Evolutionary conservation across 2,113 vertebrate genomes (phyloP).

Genomic region (Origma solitaria): DNA sequence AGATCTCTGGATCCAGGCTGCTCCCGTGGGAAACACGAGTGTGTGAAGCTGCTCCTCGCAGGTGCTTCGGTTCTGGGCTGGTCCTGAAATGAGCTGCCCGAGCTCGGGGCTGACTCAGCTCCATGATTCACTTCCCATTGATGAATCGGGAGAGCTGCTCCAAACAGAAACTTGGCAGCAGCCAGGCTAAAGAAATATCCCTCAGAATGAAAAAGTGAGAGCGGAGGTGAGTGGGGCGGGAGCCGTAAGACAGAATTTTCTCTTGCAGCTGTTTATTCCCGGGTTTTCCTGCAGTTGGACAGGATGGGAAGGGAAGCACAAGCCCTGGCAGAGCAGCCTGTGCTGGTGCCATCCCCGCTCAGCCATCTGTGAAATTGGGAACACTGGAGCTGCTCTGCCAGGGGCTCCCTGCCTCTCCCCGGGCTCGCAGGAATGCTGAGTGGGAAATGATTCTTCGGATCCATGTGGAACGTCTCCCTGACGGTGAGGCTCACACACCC

Average conservation of each 20-base stretch:
- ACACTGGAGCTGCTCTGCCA: not conserved
- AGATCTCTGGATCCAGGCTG: not conserved
- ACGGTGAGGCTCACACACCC: not conserved
- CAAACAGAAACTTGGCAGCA: not conserved
- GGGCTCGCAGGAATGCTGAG: not conserved
- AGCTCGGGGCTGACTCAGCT: not conserved
- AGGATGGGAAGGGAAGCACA: not conserved
- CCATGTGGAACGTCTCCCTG: not conserved
- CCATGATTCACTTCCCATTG: not conserved
- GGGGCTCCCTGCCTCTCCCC: not conserved
- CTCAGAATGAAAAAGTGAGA: not conserved
- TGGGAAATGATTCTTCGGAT: not conserved
- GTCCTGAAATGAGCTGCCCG: not conserved
- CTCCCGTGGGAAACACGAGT: accelerated
- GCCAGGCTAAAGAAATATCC: not conserved
- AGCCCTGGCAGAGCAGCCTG: not conserved
- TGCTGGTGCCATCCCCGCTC: not conserved
- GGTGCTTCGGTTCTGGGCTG: not conserved
- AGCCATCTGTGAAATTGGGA: slow-evolving; percentile 29
- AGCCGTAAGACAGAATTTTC: not conserved
- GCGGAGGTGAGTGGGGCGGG: accelerated
- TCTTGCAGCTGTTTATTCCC: not conserved
- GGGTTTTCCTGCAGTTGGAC: not conserved
- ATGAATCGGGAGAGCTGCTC: not conserved
- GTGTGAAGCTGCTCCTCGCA: not conserved